Base-by-base conservation (phyloP, 2,113 vertebrate species). In the Carassius carassius region DNA sequence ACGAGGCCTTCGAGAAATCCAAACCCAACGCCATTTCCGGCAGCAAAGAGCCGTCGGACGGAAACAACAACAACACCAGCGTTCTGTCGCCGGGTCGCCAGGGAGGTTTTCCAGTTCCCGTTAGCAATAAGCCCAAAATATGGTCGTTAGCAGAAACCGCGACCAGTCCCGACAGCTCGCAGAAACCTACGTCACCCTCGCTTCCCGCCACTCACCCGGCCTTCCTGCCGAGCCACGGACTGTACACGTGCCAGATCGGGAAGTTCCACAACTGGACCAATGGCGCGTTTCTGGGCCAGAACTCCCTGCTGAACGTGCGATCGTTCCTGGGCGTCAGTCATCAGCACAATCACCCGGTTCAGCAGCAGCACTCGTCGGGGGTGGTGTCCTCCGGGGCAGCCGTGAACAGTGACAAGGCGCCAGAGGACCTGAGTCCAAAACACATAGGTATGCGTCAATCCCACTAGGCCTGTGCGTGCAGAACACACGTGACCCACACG, bases 211-310 rank as follows among this genome's bases (percentile, higher is more conserved):
- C 94, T 86, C 94, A 99, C 86, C 98, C 98, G 0, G 98, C 98
- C 87, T 99, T 99, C 89, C 96, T 99, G 54, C 95, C 97, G 72
- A 99, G 96, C 93, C 98, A 99, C 84, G 97, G 98, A 99, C 98
- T 99, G 84, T 99, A 99, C 93, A 99, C 98, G 0, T 99, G 98
- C 90, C 98, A 98, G 92, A 98, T 99, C 89, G 96, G 98, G 89
- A 99, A 99, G 94, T 98, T 99, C 92, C 97, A 98, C 94, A 99
- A 97, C 95, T 99, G 98, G 98, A 99, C 98, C 91, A 98, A 97
- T 81, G 96, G 98, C 73, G 97, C 97, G 44, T 99, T 99, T 92
- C 96, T 99, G 54, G 95, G 97, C 29, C 98, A 99, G 92, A 98
- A 97, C 92, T 98, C 98, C 35, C 94, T 99, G 93, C 93, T 99